Conservation (phyloP, 1,140 invertebrate genomes). For the Papilio aristodemus region DNA sequence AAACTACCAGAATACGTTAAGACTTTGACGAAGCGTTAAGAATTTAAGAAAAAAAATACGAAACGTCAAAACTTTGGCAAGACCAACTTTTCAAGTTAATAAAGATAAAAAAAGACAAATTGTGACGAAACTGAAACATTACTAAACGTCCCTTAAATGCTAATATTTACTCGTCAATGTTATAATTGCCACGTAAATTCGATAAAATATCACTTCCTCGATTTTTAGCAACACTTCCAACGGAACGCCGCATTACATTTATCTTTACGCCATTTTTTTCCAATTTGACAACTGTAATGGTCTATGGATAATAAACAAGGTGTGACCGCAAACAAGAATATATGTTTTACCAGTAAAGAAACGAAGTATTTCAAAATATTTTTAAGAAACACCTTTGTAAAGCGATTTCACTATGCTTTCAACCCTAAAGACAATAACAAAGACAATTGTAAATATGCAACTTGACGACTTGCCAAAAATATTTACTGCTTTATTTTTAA, state of each 20-base stretch:
- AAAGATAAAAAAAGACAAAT: slow-evolving; percentile 46
- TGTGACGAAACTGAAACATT: slow-evolving; percentile 52
- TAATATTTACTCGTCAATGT: slow-evolving; percentile 42
- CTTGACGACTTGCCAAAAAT: background rate
- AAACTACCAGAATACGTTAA: slow-evolving; percentile 32
- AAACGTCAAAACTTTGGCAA: slow-evolving; percentile 67
- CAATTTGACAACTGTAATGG: slow-evolving; percentile 4
- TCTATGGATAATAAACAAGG: background rate
- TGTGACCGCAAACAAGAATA: background rate
- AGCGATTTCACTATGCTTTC: background rate
- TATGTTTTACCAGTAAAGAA: background rate
- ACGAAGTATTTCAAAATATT: background rate
- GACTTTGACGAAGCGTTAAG: slow-evolving; percentile 33
- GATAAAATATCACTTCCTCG: slow-evolving; percentile 70
- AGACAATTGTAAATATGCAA: background rate
- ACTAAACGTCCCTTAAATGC: slow-evolving; percentile 44
- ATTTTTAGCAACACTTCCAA: slow-evolving; percentile 33
- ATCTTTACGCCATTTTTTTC: slow-evolving; percentile 3
- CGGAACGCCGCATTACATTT: background rate
- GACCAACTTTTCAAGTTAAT: slow-evolving; percentile 47
- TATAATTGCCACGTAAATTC: slow-evolving; percentile 73
- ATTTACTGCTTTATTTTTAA: background rate
- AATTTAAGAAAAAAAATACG: slow-evolving; percentile 23
- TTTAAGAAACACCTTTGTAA: background rate
- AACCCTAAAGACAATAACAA: background rate